Evolutionary conservation across 53 echinoderm and acorn worm species (phyloP).

Genomic region (Actinopyga echinites): DNA sequence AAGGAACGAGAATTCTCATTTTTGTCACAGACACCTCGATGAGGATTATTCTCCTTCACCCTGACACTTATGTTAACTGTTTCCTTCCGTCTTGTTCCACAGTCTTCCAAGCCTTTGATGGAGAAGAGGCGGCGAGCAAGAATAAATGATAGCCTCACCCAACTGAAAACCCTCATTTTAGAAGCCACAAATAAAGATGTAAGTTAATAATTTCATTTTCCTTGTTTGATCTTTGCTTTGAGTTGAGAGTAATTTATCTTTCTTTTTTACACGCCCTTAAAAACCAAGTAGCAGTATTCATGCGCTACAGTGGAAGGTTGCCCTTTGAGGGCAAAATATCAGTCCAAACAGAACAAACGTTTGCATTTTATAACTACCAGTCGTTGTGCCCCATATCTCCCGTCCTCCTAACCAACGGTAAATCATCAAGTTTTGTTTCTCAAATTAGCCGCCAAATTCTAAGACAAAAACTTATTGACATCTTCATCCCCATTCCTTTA

Average conservation of each 20-base stretch:
- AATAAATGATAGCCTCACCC: slow-evolving; percentile 91
- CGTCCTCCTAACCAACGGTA: not conserved
- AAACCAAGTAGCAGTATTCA: too few species aligned
- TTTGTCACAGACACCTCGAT: too few species aligned
- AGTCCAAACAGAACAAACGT: not conserved
- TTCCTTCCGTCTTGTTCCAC: not conserved
- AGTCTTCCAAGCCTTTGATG: slow-evolving; percentile 98
- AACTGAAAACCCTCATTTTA: slow-evolving; percentile 87
- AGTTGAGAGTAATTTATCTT: not conserved
- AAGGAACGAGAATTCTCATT: too few species aligned
- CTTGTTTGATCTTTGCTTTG: not conserved
- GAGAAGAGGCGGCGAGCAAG: slow-evolving; percentile 90
- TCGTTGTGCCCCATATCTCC: not conserved
- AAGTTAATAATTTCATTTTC: slow-evolving; percentile 51
- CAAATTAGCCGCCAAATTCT: slow-evolving; percentile 8
- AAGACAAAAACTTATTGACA: not conserved
- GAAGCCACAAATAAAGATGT: slow-evolving; percentile 97
- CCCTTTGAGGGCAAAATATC: too few species aligned
- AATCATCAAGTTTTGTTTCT: not conserved
- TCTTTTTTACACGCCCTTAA: too few species aligned
- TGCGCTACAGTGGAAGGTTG: too few species aligned
- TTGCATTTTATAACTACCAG: not conserved
- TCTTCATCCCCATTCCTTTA: slow-evolving; percentile 9
- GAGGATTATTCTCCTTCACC: too few species aligned
- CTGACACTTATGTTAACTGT: too few species aligned